A percentile compares a stretch with the other conserved stretches of the same genome.
phyloP scores from a whole-genome alignment of 2,113 vertebrate species.

The Alces alces region DNA sequence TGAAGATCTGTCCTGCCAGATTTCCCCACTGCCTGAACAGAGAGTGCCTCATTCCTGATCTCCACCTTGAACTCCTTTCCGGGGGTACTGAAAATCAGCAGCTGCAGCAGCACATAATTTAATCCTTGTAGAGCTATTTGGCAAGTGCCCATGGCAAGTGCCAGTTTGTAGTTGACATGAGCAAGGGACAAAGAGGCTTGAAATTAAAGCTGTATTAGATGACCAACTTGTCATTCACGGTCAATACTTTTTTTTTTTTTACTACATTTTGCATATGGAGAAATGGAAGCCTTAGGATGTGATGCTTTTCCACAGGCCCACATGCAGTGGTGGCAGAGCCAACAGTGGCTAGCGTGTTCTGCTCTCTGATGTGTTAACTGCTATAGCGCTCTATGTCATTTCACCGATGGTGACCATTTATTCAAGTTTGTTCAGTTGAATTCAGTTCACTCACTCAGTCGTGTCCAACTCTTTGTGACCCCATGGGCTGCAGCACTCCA shows the following conservation, averaged over 20 bases:
- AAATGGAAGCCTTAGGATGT: neutral
- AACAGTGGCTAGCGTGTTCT: neutral
- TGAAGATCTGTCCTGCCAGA: neutral
- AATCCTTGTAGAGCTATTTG: neutral
- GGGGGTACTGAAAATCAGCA: neutral
- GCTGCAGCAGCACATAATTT: neutral
- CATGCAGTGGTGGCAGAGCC: neutral
- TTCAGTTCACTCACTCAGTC: neutral
- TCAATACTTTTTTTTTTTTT: neutral
- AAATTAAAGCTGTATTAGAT: neutral
- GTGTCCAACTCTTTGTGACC: neutral
- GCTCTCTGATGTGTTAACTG: neutral
- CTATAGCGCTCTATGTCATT: neutral
- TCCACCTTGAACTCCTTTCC: neutral
- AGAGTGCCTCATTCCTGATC: neutral
- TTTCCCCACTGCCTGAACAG: neutral
- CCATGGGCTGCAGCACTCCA: neutral
- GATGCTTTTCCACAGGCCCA: neutral
- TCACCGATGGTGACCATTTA: neutral
- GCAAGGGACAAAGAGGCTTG: neutral
- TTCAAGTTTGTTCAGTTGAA: neutral
- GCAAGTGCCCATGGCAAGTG: neutral
- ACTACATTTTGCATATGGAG: neutral
- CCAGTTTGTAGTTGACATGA: neutral
- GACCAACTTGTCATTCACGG: neutral